phyloP scores from a whole-genome alignment of 2,888 invertebrate species.

The Nymphalis urticae region DNA sequence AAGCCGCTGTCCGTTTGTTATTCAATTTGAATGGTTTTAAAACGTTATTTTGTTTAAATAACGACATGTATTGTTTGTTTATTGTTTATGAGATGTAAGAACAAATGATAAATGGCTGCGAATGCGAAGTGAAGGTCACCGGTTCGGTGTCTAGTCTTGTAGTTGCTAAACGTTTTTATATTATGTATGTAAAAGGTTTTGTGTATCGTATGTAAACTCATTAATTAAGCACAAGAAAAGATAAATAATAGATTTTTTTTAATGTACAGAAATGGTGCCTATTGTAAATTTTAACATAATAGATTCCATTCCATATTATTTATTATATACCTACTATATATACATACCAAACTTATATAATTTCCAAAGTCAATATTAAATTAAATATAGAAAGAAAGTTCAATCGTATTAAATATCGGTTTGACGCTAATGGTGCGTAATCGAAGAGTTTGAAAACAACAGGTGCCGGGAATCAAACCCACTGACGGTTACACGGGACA shows the following conservation, averaged over 20 bases:
- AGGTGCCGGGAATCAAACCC: conserved; percentile 77
- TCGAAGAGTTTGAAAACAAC: conserved; percentile 76
- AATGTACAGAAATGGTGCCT: too few species aligned
- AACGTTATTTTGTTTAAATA: conserved; percentile 23
- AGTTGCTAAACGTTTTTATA: background rate
- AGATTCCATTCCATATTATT: too few species aligned
- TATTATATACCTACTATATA: too few species aligned
- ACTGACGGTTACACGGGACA: conserved; percentile 66
- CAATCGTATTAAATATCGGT: conserved; percentile 70
- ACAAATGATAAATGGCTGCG: conserved; percentile 9
- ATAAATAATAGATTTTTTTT: too few species aligned
- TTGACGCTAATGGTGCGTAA: conserved; percentile 71
- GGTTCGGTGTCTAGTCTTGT: conserved; percentile 4
- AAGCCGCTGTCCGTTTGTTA: conserved; percentile 33
- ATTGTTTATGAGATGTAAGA: background rate
- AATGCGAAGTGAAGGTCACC: background rate
- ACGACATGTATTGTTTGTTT: conserved; percentile 24
- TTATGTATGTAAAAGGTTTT: background rate
- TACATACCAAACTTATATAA: background rate
- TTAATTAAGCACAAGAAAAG: background rate
- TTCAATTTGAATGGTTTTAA: conserved; percentile 35
- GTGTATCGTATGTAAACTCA: too few species aligned
- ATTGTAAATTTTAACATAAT: too few species aligned
- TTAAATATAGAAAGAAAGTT: conserved; percentile 31
- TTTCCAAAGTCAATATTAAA: conserved; percentile 3